Percentiles rank a stretch among this genome's conserved stretches.
Conservation (phyloP, 2,113 vertebrate species). For the Dasyurus viverrinus region DNA sequence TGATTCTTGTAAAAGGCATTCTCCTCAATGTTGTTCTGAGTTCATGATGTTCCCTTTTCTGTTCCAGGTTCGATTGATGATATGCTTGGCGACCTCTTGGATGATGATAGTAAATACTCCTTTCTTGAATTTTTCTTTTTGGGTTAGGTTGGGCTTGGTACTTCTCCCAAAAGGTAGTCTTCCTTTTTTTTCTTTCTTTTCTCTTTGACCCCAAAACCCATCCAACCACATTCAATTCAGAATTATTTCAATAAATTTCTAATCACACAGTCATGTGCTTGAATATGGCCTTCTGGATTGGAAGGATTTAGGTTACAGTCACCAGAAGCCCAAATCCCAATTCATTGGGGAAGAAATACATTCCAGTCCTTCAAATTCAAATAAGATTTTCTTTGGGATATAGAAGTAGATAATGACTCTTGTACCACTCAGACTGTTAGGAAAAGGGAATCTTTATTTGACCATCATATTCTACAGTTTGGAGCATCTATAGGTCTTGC, state of each 20-base stretch:
- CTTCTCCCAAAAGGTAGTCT: background rate
- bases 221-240: background rate
- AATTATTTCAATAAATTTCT: background rate
- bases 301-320: background rate
- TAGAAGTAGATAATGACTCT: background rate
- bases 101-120: slow-evolving; percentile 82
- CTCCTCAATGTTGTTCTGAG: slow-evolving; percentile 5
- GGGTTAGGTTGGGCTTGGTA: background rate
- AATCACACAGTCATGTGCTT: background rate
- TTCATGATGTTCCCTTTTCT: slow-evolving; percentile 18
- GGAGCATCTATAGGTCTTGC: background rate
- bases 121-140: background rate
- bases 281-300: background rate
- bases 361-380: background rate
- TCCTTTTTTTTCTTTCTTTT: background rate
- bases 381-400: background rate
- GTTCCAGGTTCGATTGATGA: slow-evolving; percentile 84
- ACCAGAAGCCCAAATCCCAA: background rate
- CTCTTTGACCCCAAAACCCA: background rate
- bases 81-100: slow-evolving; percentile 85
- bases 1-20: background rate
- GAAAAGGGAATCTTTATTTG: background rate
- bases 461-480: background rate
- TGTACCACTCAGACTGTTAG: background rate
- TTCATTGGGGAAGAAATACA: background rate